phyloP scores from a whole-genome alignment of 1,140 invertebrate species.

The Drosophila azteca region DNA sequence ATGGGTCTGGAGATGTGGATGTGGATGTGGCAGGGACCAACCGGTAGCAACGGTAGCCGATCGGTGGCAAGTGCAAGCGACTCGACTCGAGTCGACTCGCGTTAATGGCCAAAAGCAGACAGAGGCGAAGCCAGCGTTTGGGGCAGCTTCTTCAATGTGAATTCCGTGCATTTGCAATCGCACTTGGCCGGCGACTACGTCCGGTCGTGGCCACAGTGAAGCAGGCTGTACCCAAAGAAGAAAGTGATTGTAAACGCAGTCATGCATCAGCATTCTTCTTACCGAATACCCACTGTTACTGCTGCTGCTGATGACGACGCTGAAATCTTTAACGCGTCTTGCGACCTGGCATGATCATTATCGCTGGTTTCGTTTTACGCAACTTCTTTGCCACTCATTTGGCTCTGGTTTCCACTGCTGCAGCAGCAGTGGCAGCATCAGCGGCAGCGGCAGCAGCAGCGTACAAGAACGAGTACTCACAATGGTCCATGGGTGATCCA shows the following conservation, averaged over 20 bases:
- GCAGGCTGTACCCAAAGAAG: background rate
- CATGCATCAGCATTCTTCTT: no score
- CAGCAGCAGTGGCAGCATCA: slow-evolving; percentile 9
- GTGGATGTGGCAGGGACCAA: slow-evolving; percentile 18
- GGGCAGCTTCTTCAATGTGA: slow-evolving; percentile 65
- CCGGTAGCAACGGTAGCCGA: slow-evolving; percentile 76
- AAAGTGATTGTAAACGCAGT: background rate
- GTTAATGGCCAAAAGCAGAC: slow-evolving; percentile 65
- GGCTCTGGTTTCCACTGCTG: slow-evolving; percentile 49
- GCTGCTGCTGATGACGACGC: slow-evolving; percentile 69
- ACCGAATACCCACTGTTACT: slow-evolving; percentile 27
- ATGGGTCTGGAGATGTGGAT: background rate
- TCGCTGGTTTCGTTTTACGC: slow-evolving; percentile 76
- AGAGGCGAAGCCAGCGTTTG: slow-evolving; percentile 9
- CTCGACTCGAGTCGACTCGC: slow-evolving; percentile 18
- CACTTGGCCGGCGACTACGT: slow-evolving; percentile 74
- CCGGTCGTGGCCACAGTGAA: slow-evolving; percentile 52
- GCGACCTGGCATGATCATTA: slow-evolving; percentile 80
- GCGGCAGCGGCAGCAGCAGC: slow-evolving; percentile 8
- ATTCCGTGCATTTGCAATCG: slow-evolving; percentile 82
- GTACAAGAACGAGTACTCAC: background rate
- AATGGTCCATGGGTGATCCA: slow-evolving; percentile 67
- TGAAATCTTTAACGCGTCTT: slow-evolving; percentile 81
- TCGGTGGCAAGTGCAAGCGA: slow-evolving; percentile 57
- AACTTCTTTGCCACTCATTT: slow-evolving; percentile 78